These are phyloP conservation scores for Noctua comes DNA, from an alignment of 2,888 invertebrate species.

Conservation along the genomic window DNA sequence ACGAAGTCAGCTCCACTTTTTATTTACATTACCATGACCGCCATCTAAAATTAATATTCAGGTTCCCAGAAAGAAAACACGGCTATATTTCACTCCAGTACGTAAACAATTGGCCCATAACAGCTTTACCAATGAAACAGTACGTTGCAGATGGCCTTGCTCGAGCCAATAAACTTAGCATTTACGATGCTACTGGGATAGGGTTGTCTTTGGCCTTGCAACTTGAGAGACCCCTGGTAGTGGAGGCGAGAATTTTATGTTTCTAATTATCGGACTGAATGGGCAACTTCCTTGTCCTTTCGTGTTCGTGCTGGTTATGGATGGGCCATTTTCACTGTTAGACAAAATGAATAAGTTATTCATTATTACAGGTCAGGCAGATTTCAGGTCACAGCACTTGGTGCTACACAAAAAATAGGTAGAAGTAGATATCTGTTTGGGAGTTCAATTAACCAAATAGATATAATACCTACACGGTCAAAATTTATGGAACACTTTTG, in stretches of 20 bases:
- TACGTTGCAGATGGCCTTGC: conserved; percentile 52
- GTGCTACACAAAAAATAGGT: neutral
- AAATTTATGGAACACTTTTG: too few species aligned
- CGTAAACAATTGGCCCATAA: conserved; percentile 55
- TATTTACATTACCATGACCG: conserved; percentile 6
- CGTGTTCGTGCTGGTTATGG: neutral
- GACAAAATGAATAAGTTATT: neutral
- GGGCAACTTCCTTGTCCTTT: neutral
- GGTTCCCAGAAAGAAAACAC: conserved; percentile 18
- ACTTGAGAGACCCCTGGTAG: conserved; percentile 2
- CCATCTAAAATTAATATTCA: conserved; percentile 24
- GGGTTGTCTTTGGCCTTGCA: conserved; percentile 28
- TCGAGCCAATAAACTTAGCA: conserved; percentile 58
- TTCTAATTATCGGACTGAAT: conserved; percentile 5
- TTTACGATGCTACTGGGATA: conserved; percentile 42
- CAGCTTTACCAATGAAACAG: conserved; percentile 31
- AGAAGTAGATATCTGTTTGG: too few species aligned
- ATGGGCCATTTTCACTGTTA: neutral
- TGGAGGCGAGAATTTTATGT: conserved; percentile 4
- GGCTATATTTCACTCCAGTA: conserved; percentile 29
- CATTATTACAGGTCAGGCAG: neutral
- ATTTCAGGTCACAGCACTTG: neutral
- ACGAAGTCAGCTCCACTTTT: neutral
- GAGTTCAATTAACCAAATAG: too few species aligned
- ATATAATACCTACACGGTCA: too few species aligned